These are phyloP conservation scores for Dryas iulia DNA, from an alignment of 1,140 invertebrate species.

Conservation along the genomic window DNA sequence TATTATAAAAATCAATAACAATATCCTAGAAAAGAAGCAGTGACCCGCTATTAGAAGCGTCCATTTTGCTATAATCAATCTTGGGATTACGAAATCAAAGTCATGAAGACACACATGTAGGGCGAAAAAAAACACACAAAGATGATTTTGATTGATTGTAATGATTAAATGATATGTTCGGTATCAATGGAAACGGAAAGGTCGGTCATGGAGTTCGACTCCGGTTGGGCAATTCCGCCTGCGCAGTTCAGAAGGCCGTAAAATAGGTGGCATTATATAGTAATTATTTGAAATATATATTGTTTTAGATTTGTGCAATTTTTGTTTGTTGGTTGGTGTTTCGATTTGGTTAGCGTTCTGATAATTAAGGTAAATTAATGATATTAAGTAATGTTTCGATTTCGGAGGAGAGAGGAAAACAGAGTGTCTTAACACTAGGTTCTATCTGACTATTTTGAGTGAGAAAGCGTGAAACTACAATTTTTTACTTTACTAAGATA, in stretches of 20 bases:
- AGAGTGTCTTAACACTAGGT: too few species aligned
- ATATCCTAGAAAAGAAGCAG: slow-evolving; percentile 1
- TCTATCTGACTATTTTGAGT: too few species aligned
- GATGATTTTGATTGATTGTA: slow-evolving; percentile 38
- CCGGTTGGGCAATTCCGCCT: slow-evolving; percentile 39
- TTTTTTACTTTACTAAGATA: too few species aligned
- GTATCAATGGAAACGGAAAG: slow-evolving; percentile 35
- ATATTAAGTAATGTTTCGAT: too few species aligned
- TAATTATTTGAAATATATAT: neutral
- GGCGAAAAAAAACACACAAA: slow-evolving; percentile 24
- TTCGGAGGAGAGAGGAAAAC: too few species aligned
- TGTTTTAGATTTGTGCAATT: neutral
- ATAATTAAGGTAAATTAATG: too few species aligned
- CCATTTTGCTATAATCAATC: slow-evolving; percentile 21
- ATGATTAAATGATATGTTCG: slow-evolving; percentile 38
- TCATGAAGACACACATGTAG: slow-evolving; percentile 10
- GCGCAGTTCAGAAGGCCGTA: slow-evolving; percentile 44
- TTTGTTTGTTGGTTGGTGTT: neutral
- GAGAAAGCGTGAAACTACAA: too few species aligned
- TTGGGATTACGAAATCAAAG: slow-evolving; percentile 12
- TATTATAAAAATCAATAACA: neutral
- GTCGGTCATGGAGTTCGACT: slow-evolving; percentile 48
- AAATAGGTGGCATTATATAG: slow-evolving; percentile 47
- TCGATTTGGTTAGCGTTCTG: too few species aligned
- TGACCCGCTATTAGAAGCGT: slow-evolving; percentile 7